Evolutionary conservation across 2,797 vertebrate species (phyloP).

Genomic region (Clamator glandarius): DNA sequence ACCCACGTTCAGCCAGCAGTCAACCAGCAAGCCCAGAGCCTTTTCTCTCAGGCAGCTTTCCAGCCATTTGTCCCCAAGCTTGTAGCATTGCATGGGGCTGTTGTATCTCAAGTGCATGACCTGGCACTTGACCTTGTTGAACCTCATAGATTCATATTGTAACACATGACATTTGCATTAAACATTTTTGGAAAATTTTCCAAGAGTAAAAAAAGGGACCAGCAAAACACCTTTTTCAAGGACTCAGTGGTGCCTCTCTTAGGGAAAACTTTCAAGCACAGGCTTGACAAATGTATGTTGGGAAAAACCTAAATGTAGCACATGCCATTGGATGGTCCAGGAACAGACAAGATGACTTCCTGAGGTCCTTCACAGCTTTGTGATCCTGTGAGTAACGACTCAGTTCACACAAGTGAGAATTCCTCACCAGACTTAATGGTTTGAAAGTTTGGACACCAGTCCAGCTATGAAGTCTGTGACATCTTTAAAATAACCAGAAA

Average conservation of each 20-base stretch:
- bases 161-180: neutral
- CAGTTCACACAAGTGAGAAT: neutral
- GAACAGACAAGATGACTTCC: neutral
- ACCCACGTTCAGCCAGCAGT: too few relatives aligned
- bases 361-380: neutral
- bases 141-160: neutral
- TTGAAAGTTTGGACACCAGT: neutral
- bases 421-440: neutral
- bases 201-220: neutral
- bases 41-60: too few relatives aligned
- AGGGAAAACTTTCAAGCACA: neutral
- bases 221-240: neutral
- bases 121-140: too few relatives aligned
- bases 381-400: neutral
- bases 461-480: neutral
- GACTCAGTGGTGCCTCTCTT: neutral
- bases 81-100: too few relatives aligned
- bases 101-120: too few relatives aligned
- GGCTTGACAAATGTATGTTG: accelerated
- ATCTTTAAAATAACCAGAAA: neutral
- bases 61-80: too few relatives aligned
- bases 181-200: neutral
- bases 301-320: neutral
- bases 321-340: too few relatives aligned
- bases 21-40: too few relatives aligned